Conservation (phyloP, 2,113 vertebrate species). For the Jacana jacana region DNA sequence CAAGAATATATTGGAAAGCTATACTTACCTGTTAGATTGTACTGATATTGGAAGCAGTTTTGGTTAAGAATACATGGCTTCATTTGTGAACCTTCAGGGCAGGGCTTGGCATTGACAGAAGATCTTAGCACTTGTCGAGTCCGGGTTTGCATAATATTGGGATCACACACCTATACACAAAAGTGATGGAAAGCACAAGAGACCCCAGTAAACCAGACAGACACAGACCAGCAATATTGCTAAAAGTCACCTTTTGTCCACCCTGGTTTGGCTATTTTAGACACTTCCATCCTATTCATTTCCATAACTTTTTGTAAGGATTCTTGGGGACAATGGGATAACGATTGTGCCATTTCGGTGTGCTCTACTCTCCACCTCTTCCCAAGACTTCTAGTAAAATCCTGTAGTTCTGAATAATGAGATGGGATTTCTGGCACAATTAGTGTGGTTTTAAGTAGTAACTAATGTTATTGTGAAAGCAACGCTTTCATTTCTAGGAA, state of each 20-base stretch:
- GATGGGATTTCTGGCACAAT: not conserved
- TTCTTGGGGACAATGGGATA: accelerated
- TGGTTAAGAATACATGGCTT: slow-evolving; percentile 87
- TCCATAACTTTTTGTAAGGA: not conserved
- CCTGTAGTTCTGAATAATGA: not conserved
- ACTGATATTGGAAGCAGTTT: slow-evolving; percentile 91
- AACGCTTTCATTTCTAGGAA: not conserved
- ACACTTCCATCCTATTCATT: not conserved
- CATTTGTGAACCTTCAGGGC: slow-evolving; percentile 83
- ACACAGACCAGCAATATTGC: not conserved
- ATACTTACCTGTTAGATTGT: slow-evolving; percentile 86
- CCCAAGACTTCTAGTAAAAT: not conserved
- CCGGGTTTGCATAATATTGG: slow-evolving; percentile 77
- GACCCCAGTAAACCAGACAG: not conserved
- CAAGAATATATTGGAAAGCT: not conserved
- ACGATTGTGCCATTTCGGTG: not conserved
- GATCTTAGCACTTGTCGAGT: slow-evolving; percentile 84
- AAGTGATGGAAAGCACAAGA: not conserved
- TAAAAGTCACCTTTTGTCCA: not conserved
- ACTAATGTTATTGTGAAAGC: not conserved
- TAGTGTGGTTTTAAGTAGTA: not conserved
- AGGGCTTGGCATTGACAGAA: slow-evolving; percentile 71
- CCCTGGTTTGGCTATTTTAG: not conserved
- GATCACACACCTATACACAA: slow-evolving; percentile 81
- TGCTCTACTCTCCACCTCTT: not conserved